Evolutionary conservation across 2,797 vertebrate genomes (phyloP), one percentile per base, ranked within the genome.

Genomic region (Pantherophis alleghaniensis): DNA sequence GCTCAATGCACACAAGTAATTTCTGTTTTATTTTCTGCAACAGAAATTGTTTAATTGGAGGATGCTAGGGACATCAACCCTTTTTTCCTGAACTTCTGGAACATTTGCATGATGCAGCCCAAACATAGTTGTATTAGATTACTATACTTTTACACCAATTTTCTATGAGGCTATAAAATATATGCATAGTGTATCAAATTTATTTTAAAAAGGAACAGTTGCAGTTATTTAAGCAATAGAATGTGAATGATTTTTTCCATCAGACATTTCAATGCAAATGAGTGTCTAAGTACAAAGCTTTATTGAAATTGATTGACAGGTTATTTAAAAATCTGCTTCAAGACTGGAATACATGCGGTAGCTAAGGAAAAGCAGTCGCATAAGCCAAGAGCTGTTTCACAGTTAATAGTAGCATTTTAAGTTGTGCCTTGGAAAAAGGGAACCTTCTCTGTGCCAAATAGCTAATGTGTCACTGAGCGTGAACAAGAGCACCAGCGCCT

Each of bases 401-500:
- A 98, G 97, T 97, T 96, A 97, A 97, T 97, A 96, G 95, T 96
- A 95, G 93, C 55, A 4, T 90, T 89, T 83, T 89, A 90, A 79
- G 94, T 88, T 93, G 86, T 74, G 79, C 95, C 90, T 96, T 93
- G 7, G 87, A 24, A 0, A 0, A 7, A 95, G 87, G 66, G 56
- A 86, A 91, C n/a, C 57, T 55, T 83, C 47, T 63, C 47, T 55
- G 56, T 86, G 32, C 47, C 61, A 47, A 91, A 0, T 2, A 37
- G 59, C 3, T 56, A 47, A 92, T 22, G 32, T 89, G 32, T 98
- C 97, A 99, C 97, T 99, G 98, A 87, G 99, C 98, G 0, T 99
- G 99, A 90, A 99, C 98, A 0, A 99, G 98, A 56, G 99, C 99
- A 0, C 99, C 99, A 0, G 99, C 99, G 91, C 99, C 99, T 93